Percentiles rank a stretch among this genome's conserved stretches.
Conservation (phyloP, 2,113 vertebrate species). For the Coptodon rendalli region DNA sequence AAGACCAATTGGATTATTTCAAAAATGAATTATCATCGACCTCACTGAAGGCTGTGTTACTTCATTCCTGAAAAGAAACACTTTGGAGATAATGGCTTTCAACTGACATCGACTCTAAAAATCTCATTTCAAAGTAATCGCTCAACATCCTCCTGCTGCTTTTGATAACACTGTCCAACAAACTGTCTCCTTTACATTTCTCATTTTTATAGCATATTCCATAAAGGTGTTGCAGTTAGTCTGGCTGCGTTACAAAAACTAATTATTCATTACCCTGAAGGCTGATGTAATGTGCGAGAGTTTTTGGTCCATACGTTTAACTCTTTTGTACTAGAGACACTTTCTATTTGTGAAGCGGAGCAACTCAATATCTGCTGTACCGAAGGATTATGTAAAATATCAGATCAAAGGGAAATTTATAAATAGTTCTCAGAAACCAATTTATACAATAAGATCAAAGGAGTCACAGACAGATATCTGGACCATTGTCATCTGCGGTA, state of each 20-base stretch:
- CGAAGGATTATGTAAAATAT: conserved; percentile 4
- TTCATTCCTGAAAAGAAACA: neutral
- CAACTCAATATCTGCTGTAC: neutral
- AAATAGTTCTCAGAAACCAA: neutral
- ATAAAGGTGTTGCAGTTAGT: neutral
- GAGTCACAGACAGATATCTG: neutral
- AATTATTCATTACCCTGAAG: neutral
- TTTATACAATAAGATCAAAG: neutral
- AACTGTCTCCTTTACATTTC: neutral
- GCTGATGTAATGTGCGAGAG: neutral
- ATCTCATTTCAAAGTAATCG: neutral
- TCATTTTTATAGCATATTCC: neutral
- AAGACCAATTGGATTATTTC: neutral
- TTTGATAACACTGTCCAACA: neutral
- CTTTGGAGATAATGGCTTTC: neutral
- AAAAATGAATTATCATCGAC: neutral
- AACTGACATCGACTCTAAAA: neutral
- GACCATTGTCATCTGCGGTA: neutral
- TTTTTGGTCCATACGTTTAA: neutral
- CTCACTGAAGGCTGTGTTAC: neutral
- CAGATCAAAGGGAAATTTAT: neutral
- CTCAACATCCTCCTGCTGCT: neutral
- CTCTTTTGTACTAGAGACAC: neutral
- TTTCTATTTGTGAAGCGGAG: neutral
- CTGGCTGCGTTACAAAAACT: neutral